Evolutionary conservation across 2,888 invertebrate genomes (phyloP), one percentile per base, ranked within the genome.

Genomic region (Pollenia griseotomentosa): DNA sequence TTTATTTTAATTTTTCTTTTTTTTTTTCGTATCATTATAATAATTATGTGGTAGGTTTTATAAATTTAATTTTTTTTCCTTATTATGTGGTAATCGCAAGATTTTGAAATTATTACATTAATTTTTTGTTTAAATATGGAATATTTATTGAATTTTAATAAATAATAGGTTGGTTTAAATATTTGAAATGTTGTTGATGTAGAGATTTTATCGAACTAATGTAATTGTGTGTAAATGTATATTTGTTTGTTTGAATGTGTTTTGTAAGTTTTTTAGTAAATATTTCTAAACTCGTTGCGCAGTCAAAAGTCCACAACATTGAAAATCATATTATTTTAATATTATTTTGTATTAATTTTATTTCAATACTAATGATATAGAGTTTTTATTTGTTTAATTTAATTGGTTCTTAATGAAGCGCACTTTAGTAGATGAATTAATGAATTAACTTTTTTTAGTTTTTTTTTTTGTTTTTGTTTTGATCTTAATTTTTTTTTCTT

Each of bases 371-470:
- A 71, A 70, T 48, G 66, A 53, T 77, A 75, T 74, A 84, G 51
- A 40, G 33, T 66, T 88, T 73, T 44, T 33, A 10, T 42, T 78
- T 88, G 14, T 79, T 88, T 78, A 87, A 85, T 89, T 89, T 86
- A 83, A 88, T 89, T 89, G 89, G 86, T 84, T 88, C 88, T 86
- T 86, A 86, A 86, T 86, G 86, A 86, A 86, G 86, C 86, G 86
- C 86, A 86, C 86, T 86, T 86, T 86, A 86, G 86, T 86, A 86
- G 83, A 81, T 81, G 81, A 65, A 85, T 81, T 66, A 44, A 75
- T 86, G 83, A 83, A 42, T 53, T 42, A 53, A 55, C 44, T 46
- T 53, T 19, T 77, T 14, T 16, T 16, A 10, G 33, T 33, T 33
- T 33, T 0, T 5, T 33, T 33, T 5, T 33, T 11, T n/a, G 65